Base-by-base conservation (phyloP, 2,888 invertebrate species). In the Noctua pronuba region DNA sequence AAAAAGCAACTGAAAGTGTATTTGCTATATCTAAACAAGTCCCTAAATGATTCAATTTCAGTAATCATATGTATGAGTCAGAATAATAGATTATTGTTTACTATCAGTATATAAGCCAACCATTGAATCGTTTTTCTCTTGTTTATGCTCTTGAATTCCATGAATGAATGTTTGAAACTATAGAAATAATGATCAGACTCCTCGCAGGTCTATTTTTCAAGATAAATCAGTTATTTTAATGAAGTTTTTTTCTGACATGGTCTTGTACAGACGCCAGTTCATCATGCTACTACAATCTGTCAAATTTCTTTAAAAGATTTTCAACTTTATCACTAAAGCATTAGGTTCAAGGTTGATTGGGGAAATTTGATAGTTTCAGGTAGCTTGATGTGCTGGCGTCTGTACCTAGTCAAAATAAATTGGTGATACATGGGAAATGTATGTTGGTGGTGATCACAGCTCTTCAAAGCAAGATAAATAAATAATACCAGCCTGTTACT, bases 41-140 rank as follows among this genome's bases (percentile, higher is more conserved):
- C 6, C 13, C 1, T 28, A 38, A 28, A 7, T 65, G 21, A 46
- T 68, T 70, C 11, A 46, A 11, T 66, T 52, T 16, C 13, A 49
- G 18, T 35, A 62, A 46, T 62, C n/a, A 58, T n/a, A 38, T 18
- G 16, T 66, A 66, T 73, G 46, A 46, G 60, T 46, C 46, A 58
- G 35, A 18, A 21, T 28, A 16, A 31, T 11, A 44, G 35, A 38
- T 38, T 46, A 52, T 84, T 80, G 81, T 80, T 80, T 73, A 73
- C 41, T 28, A 52, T 49, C 4, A 55, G 8, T 41, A 24, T 52
- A 18, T 41, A 38, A 67, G 62, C 24, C 41, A 66, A 2, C 38
- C 8, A 73, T 73, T 80, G 31, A 82, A 38, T 38, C 2, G 8
- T 8, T 64, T 41, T 28, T n/a, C 31, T n/a, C 35, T 72, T 70